Conservation (phyloP, 2,888 invertebrate species). For the Colostygia pectinataria region DNA sequence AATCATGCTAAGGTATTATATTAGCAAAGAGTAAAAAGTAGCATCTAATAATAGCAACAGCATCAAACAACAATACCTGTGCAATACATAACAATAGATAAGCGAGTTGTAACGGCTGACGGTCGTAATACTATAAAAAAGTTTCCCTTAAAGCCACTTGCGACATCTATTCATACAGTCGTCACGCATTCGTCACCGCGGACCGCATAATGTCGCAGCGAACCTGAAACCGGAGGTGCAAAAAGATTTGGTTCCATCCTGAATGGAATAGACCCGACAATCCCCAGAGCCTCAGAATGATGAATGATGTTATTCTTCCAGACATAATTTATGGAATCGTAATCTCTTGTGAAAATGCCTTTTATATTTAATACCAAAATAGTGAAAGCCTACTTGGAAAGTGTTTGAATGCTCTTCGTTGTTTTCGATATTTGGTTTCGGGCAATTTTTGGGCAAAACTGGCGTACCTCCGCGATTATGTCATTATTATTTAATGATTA, state of each 20-base stretch:
- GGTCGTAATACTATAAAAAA: slow-evolving; percentile 28
- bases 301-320: slow-evolving; percentile 76
- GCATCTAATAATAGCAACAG: too few relatives aligned
- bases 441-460: too few relatives aligned
- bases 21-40: too few relatives aligned
- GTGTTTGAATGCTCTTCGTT: too few relatives aligned
- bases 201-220: slow-evolving; percentile 54
- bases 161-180: slow-evolving; percentile 45
- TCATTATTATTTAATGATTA: too few relatives aligned
- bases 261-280: slow-evolving; percentile 62
- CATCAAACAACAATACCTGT: too few relatives aligned
- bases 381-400: slow-evolving; percentile 19
- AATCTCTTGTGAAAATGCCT: slow-evolving; percentile 53
- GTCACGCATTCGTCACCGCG: slow-evolving; percentile 51
- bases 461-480: too few relatives aligned
- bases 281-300: slow-evolving; percentile 73
- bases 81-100: too few relatives aligned
- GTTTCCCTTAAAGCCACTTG: slow-evolving; percentile 36
- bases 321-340: slow-evolving; percentile 62
- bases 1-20: too few relatives aligned
- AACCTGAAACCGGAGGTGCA: slow-evolving; percentile 54
- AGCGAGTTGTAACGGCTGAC: not conserved
- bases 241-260: slow-evolving; percentile 71
- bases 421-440: too few relatives aligned
- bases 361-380: slow-evolving; percentile 6